Base-by-base conservation (phyloP, 2,888 invertebrate species). In the Tillus elongatus region DNA sequence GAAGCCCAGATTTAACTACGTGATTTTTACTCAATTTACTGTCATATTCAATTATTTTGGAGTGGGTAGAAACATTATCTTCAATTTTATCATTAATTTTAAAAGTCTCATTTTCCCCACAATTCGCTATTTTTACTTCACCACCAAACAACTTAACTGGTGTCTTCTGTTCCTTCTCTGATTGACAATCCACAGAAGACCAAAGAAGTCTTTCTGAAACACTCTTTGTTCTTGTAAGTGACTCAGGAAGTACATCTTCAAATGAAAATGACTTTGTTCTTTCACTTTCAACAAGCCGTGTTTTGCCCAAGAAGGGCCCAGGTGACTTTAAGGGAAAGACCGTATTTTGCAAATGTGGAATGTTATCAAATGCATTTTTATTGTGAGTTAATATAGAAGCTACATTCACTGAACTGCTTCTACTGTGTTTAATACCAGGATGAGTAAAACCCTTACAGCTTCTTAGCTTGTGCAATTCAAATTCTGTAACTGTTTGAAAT, bases 271-370 rank as follows among this genome's bases (percentile, higher is more conserved):
- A 64, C 46, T 66, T 65, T 24, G 42, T 54, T 49, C 66, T 67
- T 35, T 66, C 66, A 27, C 58, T 57, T 19, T 88, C 87, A 10
- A 89, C 82, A 24, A 89, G 67, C 33, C 86, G 74, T 2, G 88
- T 88, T 54, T 83, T 85, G 3, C 88, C 88, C 13, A 88, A 68
- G 43, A 86, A 67, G 0, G 88, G 88, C 0, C 88, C 88, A 0
- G 88, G 88, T 2, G 87, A 87, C 29, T 84, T 84, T 31, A 85
- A 63, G 1, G 85, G 83, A 29, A 66, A 66, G 13, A 59, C 51
- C 3, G 59, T 50, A 36, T 57, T 59, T 40, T 60, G 62, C 40
- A 63, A 51, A 35, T 63, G 61, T 4, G 65, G 64, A 35, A 64
- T 63, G 33, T 54, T 59, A 39, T 66, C 65, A 43, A 66, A 66